Percentiles rank a stretch among this genome's conserved stretches.
Conservation (phyloP, 2,113 vertebrate genomes). For the Podarcis muralis region DNA sequence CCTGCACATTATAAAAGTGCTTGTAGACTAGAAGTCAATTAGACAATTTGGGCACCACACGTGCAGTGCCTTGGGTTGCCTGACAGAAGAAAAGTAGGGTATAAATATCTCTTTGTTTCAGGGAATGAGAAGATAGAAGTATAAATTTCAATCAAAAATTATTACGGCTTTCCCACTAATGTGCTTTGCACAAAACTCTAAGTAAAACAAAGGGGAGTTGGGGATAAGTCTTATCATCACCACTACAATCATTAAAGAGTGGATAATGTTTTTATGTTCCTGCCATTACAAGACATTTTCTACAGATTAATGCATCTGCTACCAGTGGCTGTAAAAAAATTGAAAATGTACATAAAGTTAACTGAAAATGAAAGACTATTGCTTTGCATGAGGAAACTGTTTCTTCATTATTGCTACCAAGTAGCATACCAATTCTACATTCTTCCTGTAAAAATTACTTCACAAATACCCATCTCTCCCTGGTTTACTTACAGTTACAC, state of each 20-base stretch:
- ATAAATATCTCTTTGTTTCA: constrained; percentile 8
- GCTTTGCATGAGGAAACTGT: background rate
- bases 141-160: too few species aligned
- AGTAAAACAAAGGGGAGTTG: background rate
- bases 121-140: background rate
- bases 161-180: too few species aligned
- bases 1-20: constrained; percentile 31
- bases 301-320: background rate
- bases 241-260: background rate
- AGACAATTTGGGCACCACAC: constrained; percentile 13
- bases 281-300: background rate
- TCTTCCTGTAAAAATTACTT: constrained; percentile 62
- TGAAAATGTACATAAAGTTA: background rate
- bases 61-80: too few species aligned
- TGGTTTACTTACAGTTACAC: constrained; percentile 49
- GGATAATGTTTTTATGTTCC: background rate
- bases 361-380: background rate
- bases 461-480: constrained; percentile 10
- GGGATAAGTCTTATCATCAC: background rate
- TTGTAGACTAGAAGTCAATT: constrained; percentile 7
- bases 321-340: background rate
- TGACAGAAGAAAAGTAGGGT: too few species aligned
- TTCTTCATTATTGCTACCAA: background rate
- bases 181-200: too few species aligned
- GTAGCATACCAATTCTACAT: constrained; percentile 45